Evolutionary conservation across 37 sponge, comb jelly and placozoan genomes (phyloP).

Genomic region (Diacarnus erythraeanus): DNA sequence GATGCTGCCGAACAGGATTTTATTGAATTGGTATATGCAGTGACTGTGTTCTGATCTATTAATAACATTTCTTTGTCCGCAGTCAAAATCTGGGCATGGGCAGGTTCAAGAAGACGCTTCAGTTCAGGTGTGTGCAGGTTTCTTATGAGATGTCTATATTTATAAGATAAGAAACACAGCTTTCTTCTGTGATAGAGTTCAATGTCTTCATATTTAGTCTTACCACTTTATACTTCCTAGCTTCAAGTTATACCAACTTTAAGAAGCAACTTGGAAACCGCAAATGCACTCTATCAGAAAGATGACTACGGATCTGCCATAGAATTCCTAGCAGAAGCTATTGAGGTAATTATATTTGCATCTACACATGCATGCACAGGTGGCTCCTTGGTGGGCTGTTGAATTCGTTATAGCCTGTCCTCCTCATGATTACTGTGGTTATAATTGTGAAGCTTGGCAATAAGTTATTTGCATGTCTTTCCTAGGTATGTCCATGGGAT

Average conservation of each 20-base stretch:
- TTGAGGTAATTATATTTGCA: conserved; percentile 48
- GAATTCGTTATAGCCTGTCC: no score
- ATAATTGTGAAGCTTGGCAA: no score
- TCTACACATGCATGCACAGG: not conserved
- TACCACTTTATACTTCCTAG: no score
- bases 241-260: conserved; percentile 27
- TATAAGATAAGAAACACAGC: no score
- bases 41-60: not conserved
- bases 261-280: conserved; percentile 7
- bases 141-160: no score
- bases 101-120: conserved; percentile 24
- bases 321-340: conserved; percentile 38
- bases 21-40: conserved; percentile 33
- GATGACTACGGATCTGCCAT: conserved; percentile 49
- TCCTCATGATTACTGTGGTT: no score
- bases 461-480: no score
- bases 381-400: no score
- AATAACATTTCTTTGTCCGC: not conserved
- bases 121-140: conserved; percentile 18
- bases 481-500: conserved; percentile 86
- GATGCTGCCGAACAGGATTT: conserved; percentile 76
- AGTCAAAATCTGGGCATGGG: conserved; percentile 9
- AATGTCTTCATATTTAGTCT: not conserved
- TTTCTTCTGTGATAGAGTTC: no score
- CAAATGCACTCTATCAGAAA: conserved; percentile 12